Base-by-base conservation (phyloP, 1,140 invertebrate genomes). In the Cyphomyrmex costatus region DNA sequence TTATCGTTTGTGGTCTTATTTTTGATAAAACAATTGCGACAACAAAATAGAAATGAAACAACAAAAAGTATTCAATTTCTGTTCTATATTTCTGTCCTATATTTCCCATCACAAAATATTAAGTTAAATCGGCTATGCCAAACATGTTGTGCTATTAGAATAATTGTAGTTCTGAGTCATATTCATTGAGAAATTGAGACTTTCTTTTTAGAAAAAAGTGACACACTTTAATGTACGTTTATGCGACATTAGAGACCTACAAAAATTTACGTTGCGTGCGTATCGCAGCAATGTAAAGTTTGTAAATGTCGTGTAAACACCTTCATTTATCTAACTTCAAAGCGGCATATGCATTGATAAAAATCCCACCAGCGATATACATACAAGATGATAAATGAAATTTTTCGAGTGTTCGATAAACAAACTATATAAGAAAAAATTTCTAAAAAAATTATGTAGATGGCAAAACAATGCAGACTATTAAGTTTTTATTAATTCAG, bases 291-390 rank as follows among this genome's bases (percentile, higher is more conserved):
- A 61, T 27, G 21, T 33, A 74, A 74, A 33, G 49, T 74, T n/a
- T 33, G 27, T 78, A 33, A 5, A 42, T 36, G 8, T 16, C 21
- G 21, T 21, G n/a, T 51, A 65, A 78, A 70, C 42, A 79, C 8
- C 14, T 36, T 79, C 33, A 12, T 73, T 80, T 80, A 80, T 70
- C 77, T 63, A 65, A 33, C 16, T 58, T 53, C 21, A 80, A 80
- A 80, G 46, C 27, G n/a, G 14, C 5, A 5, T 42, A 63, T 8
- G 24, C 36, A 1, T 65, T 65, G 63, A 80, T 80, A 80, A 80
- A 46, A 68, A 80, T 68, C 8, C 61, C 5, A 21, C 5, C 14
- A 33, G 3, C 14, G 7, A 14, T 12, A 10, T 30, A 16, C 19
- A 10, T 30, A 16, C 8, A 21, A 46, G 46, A 1, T n/a, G 19